Base-by-base conservation (phyloP, 2,888 invertebrate species). In the Saturnia pavonia region DNA sequence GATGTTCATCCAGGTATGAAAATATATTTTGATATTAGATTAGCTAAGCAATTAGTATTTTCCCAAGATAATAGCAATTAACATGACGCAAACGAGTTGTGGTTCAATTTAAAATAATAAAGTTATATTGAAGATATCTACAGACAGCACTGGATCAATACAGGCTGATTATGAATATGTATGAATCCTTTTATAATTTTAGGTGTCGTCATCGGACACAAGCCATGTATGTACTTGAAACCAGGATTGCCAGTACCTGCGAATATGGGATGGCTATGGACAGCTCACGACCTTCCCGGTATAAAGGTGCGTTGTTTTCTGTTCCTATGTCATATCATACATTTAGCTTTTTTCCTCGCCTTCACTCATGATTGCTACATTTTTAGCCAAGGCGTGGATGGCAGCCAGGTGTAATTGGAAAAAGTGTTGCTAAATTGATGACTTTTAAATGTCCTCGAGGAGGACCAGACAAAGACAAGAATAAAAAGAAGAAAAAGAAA, bases 231-330 rank as follows among this genome's bases (percentile, higher is more conserved):
- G 1, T 88, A 94, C 1, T 81, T 88, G 19, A 86, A 82, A 42
- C 91, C 93, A 0, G 91, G 93, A 0, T 88, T 90, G 43, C 89
- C 94, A 11, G 96, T 96, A 0, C 96, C 96, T 0, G 85, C 92
- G 0, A 86, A 93, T 65, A 96, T 96, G 96, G 96, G 96, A 0
- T 96, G 96, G 96, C 81, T 96, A 43, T 96, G 96, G 96, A 95
- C 82, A 66, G 80, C 88, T 11, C 69, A 74, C 0, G 90, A 92
- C 71, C 79, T 88, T 1, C 89, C 92, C 3, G 92, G 93, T 19
- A 75, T 88, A 72, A 91, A 91, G 89, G 93, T 91, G 6, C 27
- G 11, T 60, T 27, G 12, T 27, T 25, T 27, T 60, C 0, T 60
- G 34, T 14, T 60, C 25, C 11, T 12, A n/a, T n/a, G 51, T 51